Percentiles rank a stretch among this genome's conserved stretches.
Conservation (phyloP, 2,888 invertebrate genomes). For the Allygus modestus region DNA sequence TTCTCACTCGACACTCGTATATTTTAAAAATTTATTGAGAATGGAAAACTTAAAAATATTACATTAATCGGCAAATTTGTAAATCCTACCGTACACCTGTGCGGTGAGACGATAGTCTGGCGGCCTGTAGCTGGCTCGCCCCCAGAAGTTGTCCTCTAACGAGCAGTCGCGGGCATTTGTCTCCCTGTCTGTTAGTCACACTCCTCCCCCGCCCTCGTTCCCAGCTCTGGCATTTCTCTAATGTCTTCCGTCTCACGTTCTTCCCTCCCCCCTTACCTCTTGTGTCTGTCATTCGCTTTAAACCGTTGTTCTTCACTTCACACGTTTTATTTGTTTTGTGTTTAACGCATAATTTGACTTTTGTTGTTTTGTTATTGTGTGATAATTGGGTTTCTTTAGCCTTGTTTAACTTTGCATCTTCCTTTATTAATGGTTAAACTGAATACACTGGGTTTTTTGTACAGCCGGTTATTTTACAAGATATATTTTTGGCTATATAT, state of each 20-base stretch:
- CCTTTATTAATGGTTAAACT: too few species aligned
- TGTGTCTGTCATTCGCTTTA: not conserved
- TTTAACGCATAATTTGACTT: not conserved
- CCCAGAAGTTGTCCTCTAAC: not conserved
- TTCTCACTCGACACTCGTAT: too few species aligned
- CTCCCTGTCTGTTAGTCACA: not conserved
- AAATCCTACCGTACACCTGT: too few species aligned
- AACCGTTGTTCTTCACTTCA: not conserved
- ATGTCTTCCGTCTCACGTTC: slow-evolving; percentile 16
- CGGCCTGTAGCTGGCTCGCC: not conserved
- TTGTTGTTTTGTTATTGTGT: not conserved
- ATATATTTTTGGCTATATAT: too few species aligned
- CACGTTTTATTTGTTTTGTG: slow-evolving; percentile 28
- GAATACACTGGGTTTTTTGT: too few species aligned
- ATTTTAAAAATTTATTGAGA: too few species aligned
- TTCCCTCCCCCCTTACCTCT: not conserved
- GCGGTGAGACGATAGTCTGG: not conserved
- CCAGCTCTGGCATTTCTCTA: not conserved
- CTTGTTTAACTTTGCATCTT: not conserved
- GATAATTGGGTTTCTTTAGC: not conserved
- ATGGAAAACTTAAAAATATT: too few species aligned
- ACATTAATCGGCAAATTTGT: too few species aligned
- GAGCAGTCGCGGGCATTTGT: slow-evolving; percentile 14
- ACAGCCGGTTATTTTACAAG: too few species aligned
- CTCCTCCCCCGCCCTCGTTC: not conserved